Evolutionary conservation across 2,888 invertebrate species (phyloP).

Genomic region (Pimpla rufipes): DNA sequence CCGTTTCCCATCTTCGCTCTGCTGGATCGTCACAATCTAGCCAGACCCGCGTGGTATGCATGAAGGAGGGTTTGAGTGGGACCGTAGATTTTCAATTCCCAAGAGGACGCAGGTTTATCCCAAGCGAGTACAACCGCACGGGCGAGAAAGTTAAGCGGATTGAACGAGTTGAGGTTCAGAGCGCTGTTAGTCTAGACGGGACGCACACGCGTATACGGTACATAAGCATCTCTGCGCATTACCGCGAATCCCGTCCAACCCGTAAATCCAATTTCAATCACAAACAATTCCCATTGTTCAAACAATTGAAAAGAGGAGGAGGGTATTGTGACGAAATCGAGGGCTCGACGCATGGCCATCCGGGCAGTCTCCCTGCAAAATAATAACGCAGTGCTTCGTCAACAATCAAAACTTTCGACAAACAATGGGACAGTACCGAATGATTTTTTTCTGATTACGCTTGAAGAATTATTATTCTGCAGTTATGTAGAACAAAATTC

Average conservation of each 20-base stretch:
- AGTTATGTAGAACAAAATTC: background rate
- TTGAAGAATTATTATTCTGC: background rate
- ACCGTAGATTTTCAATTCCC: slow-evolving; percentile 36
- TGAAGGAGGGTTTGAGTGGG: slow-evolving; percentile 8
- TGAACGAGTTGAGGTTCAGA: slow-evolving; percentile 7
- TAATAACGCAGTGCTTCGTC: background rate
- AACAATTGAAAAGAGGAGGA: slow-evolving; percentile 48
- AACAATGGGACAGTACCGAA: background rate
- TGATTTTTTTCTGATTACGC: background rate
- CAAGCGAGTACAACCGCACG: background rate
- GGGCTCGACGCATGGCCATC: background rate
- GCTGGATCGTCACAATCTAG: background rate
- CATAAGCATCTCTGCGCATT: background rate
- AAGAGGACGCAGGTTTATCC: slow-evolving; percentile 25
- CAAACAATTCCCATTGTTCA: slow-evolving; percentile 58
- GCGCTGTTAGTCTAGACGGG: background rate
- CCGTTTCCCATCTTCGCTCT: slow-evolving; percentile 4
- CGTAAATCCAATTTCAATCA: slow-evolving; percentile 55
- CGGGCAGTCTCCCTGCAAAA: slow-evolving; percentile 6
- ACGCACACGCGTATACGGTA: background rate
- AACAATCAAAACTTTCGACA: slow-evolving; percentile 12
- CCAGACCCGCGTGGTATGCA: background rate
- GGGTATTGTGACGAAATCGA: background rate
- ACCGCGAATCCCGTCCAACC: background rate
- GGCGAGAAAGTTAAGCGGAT: slow-evolving; percentile 4